Evolutionary conservation across 2,113 vertebrate species (phyloP).

Genomic region (Nibea albiflora): DNA sequence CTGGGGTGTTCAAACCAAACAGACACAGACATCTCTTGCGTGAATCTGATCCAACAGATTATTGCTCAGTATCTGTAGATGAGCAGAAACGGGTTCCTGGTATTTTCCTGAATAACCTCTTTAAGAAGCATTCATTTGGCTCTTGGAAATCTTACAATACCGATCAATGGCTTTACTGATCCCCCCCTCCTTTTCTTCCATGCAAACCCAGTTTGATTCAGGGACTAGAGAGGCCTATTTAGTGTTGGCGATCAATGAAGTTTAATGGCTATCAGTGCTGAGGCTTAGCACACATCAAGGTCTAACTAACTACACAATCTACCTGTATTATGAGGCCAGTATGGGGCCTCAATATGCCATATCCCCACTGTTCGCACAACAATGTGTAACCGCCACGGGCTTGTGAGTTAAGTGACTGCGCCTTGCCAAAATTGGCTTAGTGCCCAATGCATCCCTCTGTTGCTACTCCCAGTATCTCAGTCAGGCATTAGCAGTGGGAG

Average conservation of each 20-base stretch:
- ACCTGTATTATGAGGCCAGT: constrained; percentile 58
- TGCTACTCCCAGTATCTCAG: constrained; percentile 38
- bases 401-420: constrained; percentile 44
- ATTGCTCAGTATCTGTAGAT: constrained; percentile 31
- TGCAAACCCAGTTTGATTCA: constrained; percentile 57
- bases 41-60: constrained; percentile 25
- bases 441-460: constrained; percentile 48
- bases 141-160: constrained; percentile 44
- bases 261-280: constrained; percentile 59
- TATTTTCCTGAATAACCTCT: constrained; percentile 40
- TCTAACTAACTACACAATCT: constrained; percentile 55
- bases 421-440: constrained; percentile 56
- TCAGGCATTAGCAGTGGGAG: constrained; percentile 36
- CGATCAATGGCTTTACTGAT: constrained; percentile 40
- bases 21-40: not conserved
- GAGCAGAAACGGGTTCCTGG: constrained; percentile 6
- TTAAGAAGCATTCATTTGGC: constrained; percentile 38
- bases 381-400: constrained; percentile 33
- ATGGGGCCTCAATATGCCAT: constrained; percentile 40
- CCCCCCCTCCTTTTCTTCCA: constrained; percentile 9
- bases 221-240: constrained; percentile 43
- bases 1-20: not conserved
- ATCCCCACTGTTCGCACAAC: constrained; percentile 38
- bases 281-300: constrained; percentile 57
- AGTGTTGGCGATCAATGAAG: constrained; percentile 60